Evolutionary conservation across 2,113 vertebrate genomes (phyloP).

Genomic region (Uropsilus gracilis): DNA sequence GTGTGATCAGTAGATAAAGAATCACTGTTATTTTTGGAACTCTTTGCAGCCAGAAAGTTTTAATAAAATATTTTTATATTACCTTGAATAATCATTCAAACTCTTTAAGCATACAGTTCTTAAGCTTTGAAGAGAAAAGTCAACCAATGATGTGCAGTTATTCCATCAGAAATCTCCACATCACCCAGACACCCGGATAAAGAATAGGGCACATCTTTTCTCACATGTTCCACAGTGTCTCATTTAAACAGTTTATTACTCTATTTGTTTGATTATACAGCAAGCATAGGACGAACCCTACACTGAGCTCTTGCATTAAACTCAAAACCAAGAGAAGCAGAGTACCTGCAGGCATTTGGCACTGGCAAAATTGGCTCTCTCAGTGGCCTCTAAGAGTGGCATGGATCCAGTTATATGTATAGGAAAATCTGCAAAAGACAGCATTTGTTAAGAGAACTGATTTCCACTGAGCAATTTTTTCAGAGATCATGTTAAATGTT

Average conservation of each 20-base stretch:
- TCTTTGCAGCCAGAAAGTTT: neutral
- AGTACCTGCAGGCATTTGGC: too few relatives aligned
- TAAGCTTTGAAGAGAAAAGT: neutral
- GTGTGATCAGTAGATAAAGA: neutral
- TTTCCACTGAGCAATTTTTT: neutral
- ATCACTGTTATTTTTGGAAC: neutral
- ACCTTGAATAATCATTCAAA: neutral
- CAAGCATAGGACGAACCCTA: neutral
- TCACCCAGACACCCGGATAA: neutral
- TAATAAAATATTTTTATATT: neutral
- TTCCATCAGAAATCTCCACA: too few relatives aligned
- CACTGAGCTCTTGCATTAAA: rapidly evolving
- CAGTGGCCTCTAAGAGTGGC: too few relatives aligned
- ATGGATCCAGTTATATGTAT: too few relatives aligned
- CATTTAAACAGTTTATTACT: neutral
- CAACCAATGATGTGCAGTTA: neutral
- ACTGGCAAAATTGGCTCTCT: too few relatives aligned
- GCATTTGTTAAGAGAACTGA: neutral
- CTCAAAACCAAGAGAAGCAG: neutral
- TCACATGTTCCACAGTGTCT: neutral
- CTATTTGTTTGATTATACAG: neutral
- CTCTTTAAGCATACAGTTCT: neutral
- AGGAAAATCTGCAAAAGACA: neutral
- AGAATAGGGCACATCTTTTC: neutral
- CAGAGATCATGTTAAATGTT: neutral